Conservation (phyloP, 2,797 vertebrate species). For the Bradypus variegatus region DNA sequence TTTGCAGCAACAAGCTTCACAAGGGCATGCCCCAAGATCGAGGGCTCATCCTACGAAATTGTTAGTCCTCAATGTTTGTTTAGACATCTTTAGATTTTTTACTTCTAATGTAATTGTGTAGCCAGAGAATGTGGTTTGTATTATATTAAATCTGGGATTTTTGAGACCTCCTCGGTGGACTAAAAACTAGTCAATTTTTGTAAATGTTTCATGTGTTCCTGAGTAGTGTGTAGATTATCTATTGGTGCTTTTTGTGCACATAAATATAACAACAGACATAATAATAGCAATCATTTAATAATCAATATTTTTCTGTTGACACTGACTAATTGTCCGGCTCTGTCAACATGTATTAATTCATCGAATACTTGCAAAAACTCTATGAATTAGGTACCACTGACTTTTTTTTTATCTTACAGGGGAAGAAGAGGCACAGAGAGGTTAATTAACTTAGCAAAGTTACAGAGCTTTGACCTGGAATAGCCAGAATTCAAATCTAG, state of each 20-base stretch:
- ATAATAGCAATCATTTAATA: too few relatives aligned
- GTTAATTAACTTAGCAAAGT: not conserved
- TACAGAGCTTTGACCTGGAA: not conserved
- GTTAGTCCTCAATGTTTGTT: too few relatives aligned
- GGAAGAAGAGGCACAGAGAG: not conserved
- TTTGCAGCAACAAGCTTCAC: too few relatives aligned
- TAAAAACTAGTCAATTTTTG: not conserved
- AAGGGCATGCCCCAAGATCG: too few relatives aligned
- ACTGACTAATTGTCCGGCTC: too few relatives aligned
- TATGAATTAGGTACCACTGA: not conserved
- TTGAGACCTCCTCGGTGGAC: too few relatives aligned
- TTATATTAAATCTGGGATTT: not conserved
- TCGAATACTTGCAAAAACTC: not conserved
- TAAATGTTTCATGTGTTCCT: not conserved
- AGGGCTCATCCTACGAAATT: too few relatives aligned
- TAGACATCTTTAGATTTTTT: not conserved
- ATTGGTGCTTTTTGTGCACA: not conserved
- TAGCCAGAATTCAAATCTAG: not conserved
- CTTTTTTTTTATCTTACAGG: not conserved
- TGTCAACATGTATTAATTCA: too few relatives aligned
- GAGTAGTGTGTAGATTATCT: not conserved
- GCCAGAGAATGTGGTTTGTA: not conserved
- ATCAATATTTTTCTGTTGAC: too few relatives aligned
- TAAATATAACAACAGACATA: not conserved
- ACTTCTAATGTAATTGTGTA: not conserved